phyloP scores from a whole-genome alignment of 2,888 invertebrate genomes.

The Lumbricus terrestris region DNA sequence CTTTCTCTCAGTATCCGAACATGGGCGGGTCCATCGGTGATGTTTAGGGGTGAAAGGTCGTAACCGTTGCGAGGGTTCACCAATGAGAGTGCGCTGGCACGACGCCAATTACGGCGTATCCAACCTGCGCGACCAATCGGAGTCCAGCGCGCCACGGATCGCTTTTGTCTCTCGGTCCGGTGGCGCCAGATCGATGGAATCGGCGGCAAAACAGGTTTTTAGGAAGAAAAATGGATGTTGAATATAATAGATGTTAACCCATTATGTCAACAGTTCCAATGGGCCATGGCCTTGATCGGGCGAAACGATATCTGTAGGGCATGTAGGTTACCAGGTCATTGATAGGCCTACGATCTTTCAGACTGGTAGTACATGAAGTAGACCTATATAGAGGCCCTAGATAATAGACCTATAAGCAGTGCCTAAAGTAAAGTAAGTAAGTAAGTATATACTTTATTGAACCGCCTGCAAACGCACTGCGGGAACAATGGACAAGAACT shows the following conservation, averaged over 20 bases:
- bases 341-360: too few species aligned
- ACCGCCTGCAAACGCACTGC: too few species aligned
- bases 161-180: background rate
- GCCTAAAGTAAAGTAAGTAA: too few species aligned
- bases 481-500: too few species aligned
- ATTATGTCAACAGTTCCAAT: background rate
- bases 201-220: background rate
- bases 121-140: background rate
- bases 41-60: slow-evolving; percentile 11
- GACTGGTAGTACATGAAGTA: too few species aligned
- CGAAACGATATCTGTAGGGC: background rate
- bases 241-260: background rate
- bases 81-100: background rate
- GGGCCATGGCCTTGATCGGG: background rate
- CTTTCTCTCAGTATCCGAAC: slow-evolving; percentile 8
- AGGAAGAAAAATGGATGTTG: background rate
- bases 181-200: background rate
- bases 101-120: background rate
- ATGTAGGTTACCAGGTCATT: background rate
- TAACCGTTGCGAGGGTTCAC: background rate
- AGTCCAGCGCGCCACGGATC: background rate
- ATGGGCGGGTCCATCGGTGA: background rate
- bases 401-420: too few species aligned
- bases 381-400: too few species aligned
- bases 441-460: too few species aligned